These are phyloP conservation scores for Pyralis farinalis DNA, from an alignment of 2,888 invertebrate genomes.

Conservation along the genomic window DNA sequence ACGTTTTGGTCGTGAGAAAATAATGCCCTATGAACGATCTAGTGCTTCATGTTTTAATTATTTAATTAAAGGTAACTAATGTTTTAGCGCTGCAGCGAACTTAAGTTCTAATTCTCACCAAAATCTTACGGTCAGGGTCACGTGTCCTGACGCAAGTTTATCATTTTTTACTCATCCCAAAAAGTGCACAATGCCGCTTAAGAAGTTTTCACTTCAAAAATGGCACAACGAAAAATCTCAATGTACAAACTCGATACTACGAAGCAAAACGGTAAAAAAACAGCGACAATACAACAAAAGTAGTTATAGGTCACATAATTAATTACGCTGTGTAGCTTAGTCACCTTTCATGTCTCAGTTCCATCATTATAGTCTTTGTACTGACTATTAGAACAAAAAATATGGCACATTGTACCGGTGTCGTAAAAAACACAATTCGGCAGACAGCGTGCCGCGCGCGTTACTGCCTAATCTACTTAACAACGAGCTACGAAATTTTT, in stretches of 20 bases:
- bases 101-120: too few relatives aligned
- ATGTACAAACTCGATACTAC: background rate
- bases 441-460: slow-evolving; percentile 72
- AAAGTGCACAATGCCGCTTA: too few relatives aligned
- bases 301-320: slow-evolving; percentile 21
- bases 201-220: background rate
- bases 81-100: too few relatives aligned
- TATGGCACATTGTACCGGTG: slow-evolving; percentile 39
- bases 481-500: slow-evolving; percentile 43
- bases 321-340: slow-evolving; percentile 22
- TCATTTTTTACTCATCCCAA: too few relatives aligned
- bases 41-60: too few relatives aligned
- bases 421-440: slow-evolving; percentile 37
- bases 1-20: too few relatives aligned
- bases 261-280: slow-evolving; percentile 2
- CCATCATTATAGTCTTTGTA: slow-evolving; percentile 19
- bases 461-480: slow-evolving; percentile 41
- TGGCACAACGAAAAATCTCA: background rate
- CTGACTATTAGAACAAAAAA: slow-evolving; percentile 45
- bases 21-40: too few relatives aligned
- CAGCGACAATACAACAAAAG: slow-evolving; percentile 18
- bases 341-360: slow-evolving; percentile 10
- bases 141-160: too few relatives aligned
- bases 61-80: too few relatives aligned
- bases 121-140: too few relatives aligned